These are phyloP conservation scores for Stercorarius parasiticus DNA, from an alignment of 2,113 vertebrate genomes.

Conservation along the genomic window DNA sequence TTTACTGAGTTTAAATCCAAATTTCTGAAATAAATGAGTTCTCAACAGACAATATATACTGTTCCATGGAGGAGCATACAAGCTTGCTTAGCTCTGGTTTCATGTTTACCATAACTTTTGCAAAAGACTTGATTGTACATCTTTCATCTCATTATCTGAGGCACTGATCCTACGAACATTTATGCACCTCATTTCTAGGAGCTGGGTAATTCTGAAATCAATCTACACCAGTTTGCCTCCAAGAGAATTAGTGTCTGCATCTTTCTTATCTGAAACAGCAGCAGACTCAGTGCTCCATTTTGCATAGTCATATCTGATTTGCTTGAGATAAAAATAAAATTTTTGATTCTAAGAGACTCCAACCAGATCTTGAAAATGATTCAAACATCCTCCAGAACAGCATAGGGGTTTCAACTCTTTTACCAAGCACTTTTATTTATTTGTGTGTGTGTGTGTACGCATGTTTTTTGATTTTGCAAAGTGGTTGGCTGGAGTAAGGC, in stretches of 20 bases:
- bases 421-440: not conserved
- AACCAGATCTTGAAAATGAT: not conserved
- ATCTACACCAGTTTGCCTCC: not conserved
- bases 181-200: not conserved
- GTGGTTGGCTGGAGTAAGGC: not conserved
- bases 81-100: not conserved
- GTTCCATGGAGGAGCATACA: not conserved
- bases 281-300: not conserved
- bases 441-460: not conserved
- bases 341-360: not conserved
- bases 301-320: not conserved
- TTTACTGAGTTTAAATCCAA: not conserved
- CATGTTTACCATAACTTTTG: fast-evolving
- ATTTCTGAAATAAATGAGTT: not conserved
- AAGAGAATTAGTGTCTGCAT: not conserved
- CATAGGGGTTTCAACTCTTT: not conserved
- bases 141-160: not conserved
- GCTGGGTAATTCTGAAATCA: not conserved
- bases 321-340: not conserved
- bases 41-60: not conserved
- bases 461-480: not conserved
- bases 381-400: not conserved
- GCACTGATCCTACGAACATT: not conserved
- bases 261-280: not conserved
- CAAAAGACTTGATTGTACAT: not conserved